Evolutionary conservation across 2,888 invertebrate genomes (phyloP).

Genomic region (Meiosimyza decipiens): DNA sequence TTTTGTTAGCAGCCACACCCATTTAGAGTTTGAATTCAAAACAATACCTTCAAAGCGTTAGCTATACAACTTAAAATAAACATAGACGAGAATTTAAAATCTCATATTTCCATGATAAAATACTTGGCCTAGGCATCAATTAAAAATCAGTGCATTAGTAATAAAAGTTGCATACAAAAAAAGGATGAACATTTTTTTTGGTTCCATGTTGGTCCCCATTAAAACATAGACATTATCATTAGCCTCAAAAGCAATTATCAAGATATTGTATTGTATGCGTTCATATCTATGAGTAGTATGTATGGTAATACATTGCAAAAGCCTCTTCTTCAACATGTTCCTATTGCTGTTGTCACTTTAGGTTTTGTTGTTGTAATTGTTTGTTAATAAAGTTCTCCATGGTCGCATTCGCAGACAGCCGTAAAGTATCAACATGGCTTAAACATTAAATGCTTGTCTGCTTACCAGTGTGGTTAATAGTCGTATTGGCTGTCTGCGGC

Average conservation of each 20-base stretch:
- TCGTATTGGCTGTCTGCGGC: too few species aligned
- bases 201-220: background rate
- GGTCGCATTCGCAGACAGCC: conserved; percentile 46
- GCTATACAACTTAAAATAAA: too few species aligned
- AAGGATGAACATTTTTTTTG: too few species aligned
- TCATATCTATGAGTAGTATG: background rate
- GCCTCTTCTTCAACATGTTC: background rate
- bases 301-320: background rate
- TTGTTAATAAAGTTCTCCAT: conserved; percentile 48
- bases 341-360: background rate
- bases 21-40: too few species aligned
- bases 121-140: too few species aligned
- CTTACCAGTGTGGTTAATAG: background rate
- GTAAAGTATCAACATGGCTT: conserved; percentile 48
- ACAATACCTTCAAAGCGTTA: too few species aligned
- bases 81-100: too few species aligned
- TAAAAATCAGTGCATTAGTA: too few species aligned
- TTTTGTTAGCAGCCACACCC: too few species aligned
- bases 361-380: conserved; percentile 20
- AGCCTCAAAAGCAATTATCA: conserved; percentile 9
- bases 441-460: conserved; percentile 45
- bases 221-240: background rate
- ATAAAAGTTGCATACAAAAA: too few species aligned
- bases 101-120: too few species aligned
- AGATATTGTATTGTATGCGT: background rate